Percentiles rank a stretch among this genome's conserved stretches.
phyloP scores from a whole-genome alignment of 2,113 vertebrate genomes.

The Rhadina sibilatrix region DNA sequence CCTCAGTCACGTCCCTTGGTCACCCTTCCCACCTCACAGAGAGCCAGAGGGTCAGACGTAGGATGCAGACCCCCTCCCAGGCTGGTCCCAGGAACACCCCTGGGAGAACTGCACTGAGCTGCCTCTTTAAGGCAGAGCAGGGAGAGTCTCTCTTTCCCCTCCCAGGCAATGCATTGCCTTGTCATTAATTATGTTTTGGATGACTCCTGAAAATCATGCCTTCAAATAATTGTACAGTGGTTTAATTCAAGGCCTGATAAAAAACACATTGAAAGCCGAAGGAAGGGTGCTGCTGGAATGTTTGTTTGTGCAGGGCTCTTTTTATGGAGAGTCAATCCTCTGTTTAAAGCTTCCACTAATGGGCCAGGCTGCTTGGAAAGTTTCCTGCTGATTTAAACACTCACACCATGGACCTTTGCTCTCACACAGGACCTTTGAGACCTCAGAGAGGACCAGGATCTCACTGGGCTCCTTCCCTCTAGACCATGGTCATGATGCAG shows the following conservation, averaged over 20 bases:
- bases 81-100: not conserved
- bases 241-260: conserved; percentile 44
- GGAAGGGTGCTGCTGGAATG: conserved; percentile 24
- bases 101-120: not conserved
- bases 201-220: conserved; percentile 1
- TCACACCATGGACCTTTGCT: not conserved
- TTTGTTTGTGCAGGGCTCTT: conserved; percentile 6
- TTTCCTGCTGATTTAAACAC: not conserved
- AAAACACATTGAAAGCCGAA: not conserved
- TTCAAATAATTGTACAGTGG: conserved; percentile 14
- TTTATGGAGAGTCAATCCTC: not conserved
- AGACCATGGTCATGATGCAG: not conserved
- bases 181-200: conserved; percentile 22
- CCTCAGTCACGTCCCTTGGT: not conserved
- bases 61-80: not conserved
- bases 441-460: not conserved
- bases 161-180: not conserved
- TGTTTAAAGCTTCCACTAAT: not conserved
- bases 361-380: not conserved
- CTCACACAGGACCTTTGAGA: not conserved
- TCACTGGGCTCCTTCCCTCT: not conserved
- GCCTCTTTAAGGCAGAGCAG: not conserved
- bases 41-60: not conserved
- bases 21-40: not conserved
- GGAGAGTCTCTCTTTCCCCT: not conserved